phyloP scores from a whole-genome alignment of 2,113 vertebrate species.

The Engraulis encrasicolus region DNA sequence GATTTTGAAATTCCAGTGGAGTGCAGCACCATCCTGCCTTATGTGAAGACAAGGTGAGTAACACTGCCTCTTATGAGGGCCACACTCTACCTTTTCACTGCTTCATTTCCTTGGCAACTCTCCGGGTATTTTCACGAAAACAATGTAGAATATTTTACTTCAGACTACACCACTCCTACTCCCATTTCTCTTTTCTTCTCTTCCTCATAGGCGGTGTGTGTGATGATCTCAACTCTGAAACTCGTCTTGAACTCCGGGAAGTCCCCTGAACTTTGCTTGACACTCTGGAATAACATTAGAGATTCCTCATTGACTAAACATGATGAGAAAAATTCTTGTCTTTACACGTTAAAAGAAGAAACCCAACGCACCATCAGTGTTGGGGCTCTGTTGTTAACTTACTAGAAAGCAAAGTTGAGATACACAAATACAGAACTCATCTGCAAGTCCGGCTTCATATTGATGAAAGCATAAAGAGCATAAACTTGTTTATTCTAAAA shows the following conservation, averaged over 20 bases:
- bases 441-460: slow-evolving; percentile 36
- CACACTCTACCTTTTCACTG: slow-evolving; percentile 37
- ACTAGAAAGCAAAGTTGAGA: no score
- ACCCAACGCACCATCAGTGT: no score
- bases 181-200: no score
- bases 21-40: no score
- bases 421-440: no score
- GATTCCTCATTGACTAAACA: slow-evolving; percentile 54
- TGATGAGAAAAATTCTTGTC: slow-evolving; percentile 47
- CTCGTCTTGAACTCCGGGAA: slow-evolving; percentile 74
- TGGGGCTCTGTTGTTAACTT: no score
- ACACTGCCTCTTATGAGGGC: no score
- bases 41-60: no score
- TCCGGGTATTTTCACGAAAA: slow-evolving; percentile 69
- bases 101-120: slow-evolving; percentile 41
- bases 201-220: slow-evolving; percentile 34
- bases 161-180: slow-evolving; percentile 24
- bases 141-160: slow-evolving; percentile 59
- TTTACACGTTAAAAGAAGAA: no score
- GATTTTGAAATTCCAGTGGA: no score
- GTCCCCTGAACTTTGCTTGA: slow-evolving; percentile 70
- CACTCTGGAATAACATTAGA: slow-evolving; percentile 40
- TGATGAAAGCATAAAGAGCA: slow-evolving; percentile 43
- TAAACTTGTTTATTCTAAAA: slow-evolving; percentile 65
- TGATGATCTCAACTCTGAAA: slow-evolving; percentile 35